phyloP scores from a whole-genome alignment of 2,888 invertebrate genomes.

The Tipula confusa region DNA sequence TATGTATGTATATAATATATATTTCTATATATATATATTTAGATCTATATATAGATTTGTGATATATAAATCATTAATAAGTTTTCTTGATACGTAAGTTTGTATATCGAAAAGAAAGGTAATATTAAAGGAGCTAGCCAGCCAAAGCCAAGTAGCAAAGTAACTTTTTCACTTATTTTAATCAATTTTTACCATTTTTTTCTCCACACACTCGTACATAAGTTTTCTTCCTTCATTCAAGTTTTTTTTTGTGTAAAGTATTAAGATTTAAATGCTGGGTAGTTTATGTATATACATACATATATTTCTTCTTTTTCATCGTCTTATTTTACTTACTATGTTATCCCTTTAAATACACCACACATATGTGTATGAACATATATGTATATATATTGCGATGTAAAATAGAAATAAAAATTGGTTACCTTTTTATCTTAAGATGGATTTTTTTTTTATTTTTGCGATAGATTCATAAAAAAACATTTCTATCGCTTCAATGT shows the following conservation, averaged over 20 bases:
- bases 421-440: neutral
- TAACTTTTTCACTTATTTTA: slow-evolving; percentile 25
- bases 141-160: neutral
- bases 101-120: neutral
- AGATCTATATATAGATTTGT: neutral
- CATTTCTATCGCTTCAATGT: neutral
- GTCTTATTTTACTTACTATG: neutral
- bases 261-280: slow-evolving; percentile 20
- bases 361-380: neutral
- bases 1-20: too few species aligned
- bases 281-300: too few species aligned
- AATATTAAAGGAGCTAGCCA: neutral
- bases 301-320: neutral
- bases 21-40: neutral
- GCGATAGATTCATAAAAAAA: neutral
- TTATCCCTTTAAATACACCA: neutral
- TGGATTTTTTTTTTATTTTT: neutral
- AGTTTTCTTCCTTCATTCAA: neutral
- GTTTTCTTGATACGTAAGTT: neutral
- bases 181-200: slow-evolving; percentile 8
- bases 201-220: neutral
- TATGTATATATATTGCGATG: neutral
- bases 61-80: slow-evolving; percentile 17
- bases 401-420: neutral
- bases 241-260: slow-evolving; percentile 25